Base-by-base conservation (phyloP, 2,888 invertebrate genomes). In the Erpobdella octoculata region DNA sequence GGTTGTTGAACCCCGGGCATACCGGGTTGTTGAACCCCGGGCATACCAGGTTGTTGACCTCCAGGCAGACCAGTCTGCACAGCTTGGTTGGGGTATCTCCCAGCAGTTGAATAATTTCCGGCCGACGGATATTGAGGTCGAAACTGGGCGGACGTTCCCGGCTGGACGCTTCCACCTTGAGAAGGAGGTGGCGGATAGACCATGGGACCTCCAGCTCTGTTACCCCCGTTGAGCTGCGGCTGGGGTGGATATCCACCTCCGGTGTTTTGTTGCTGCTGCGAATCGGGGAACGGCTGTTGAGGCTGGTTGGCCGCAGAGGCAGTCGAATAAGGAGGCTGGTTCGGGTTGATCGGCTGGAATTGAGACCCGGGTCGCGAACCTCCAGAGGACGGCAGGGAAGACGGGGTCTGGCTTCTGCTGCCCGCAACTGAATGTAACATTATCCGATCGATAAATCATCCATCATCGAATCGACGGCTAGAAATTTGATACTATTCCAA, bases 31-130 rank as follows among this genome's bases (percentile, higher is more conserved):
- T n/a, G n/a, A n/a, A n/a, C n/a, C n/a, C n/a, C n/a, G n/a, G n/a
- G n/a, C n/a, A n/a, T n/a, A n/a, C n/a, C 46, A 41, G n/a, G 12
- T n/a, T 62, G 62, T 18, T 62, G 62, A 28, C 62, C 62, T 6
- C 33, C 62, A 15, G 53, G 58, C 12, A 69, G 21, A 3, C 58
- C 69, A 53, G 69, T 69, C 25, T 69, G 69, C 33, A 58, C 58
- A 15, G 69, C 58, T 12, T 62, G 62, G n/a, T 33, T 31, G 31
- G 62, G 33, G 5, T 18, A 28, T 15, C 31, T n/a, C 33, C 62
- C 62, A 33, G 35, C 4, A n/a, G 28, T 28, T 1, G 53, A 62
- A 31, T 35, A 33, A 35, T 62, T 62, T 62, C 35, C 33, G 46
- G 46, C n/a, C 6, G 62, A 35, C 12, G 31, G 62, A 9, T 33